A percentile compares a stretch with the other conserved stretches of the same genome.
These are phyloP conservation scores for Anagrus nilaparvatae DNA, from an alignment of 1,140 invertebrate genomes.

Conservation along the genomic window DNA sequence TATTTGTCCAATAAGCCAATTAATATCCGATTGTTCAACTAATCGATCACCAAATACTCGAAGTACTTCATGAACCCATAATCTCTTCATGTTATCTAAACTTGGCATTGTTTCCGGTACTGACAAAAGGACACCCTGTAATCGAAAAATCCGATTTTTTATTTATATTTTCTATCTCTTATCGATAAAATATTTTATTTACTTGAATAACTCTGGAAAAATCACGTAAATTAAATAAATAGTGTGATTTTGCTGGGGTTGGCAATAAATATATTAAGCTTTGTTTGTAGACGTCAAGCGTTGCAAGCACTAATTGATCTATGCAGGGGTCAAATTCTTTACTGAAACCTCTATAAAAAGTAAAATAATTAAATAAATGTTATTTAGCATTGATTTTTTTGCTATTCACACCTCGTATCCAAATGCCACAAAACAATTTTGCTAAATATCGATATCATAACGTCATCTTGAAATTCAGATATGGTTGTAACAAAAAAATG, in stretches of 20 bases:
- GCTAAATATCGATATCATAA: constrained; percentile 78
- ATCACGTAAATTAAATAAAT: constrained; percentile 90
- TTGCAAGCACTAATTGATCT: constrained; percentile 77
- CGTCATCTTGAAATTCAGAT: constrained; percentile 81
- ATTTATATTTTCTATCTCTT: too few relatives aligned
- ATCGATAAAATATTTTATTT: too few relatives aligned
- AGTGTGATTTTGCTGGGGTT: constrained; percentile 85
- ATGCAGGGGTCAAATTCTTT: constrained; percentile 92
- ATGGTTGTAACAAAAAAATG: constrained; percentile 86
- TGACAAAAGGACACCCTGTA: constrained; percentile 79
- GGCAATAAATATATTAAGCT: constrained; percentile 75
- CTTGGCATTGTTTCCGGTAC: constrained; percentile 87
- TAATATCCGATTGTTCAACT: constrained; percentile 69
- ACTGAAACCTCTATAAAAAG: constrained; percentile 68
- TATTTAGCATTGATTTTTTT: not conserved
- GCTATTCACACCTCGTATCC: constrained; percentile 50
- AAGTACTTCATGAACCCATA: constrained; percentile 92
- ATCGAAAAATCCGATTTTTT: too few relatives aligned
- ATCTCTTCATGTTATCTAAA: constrained; percentile 74
- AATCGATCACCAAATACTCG: constrained; percentile 91
- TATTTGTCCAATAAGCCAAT: constrained; percentile 67
- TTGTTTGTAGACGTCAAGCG: constrained; percentile 78
- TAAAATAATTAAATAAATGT: not conserved
- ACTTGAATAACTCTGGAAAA: constrained; percentile 86
- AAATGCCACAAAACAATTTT: constrained; percentile 92